A percentile compares a stretch with the other conserved stretches of the same genome.
Evolutionary conservation across 2,113 vertebrate genomes (phyloP).

Genomic region (Periophthalmodon schlosseri): DNA sequence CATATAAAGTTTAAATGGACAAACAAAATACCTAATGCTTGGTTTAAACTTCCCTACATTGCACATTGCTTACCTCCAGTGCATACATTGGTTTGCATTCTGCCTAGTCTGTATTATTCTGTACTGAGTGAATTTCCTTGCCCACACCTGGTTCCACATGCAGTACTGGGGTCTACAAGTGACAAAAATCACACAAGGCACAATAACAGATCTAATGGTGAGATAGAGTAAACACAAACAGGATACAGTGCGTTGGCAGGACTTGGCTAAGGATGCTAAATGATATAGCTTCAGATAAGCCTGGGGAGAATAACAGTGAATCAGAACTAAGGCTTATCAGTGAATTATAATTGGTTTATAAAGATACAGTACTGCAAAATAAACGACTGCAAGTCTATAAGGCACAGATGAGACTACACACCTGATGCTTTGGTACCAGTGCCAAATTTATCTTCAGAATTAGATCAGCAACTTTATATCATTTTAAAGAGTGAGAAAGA

Average conservation of each 20-base stretch:
- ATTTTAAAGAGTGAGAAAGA: not conserved
- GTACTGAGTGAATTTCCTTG: not conserved
- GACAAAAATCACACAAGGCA: not conserved
- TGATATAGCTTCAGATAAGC: not conserved
- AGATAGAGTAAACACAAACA: not conserved
- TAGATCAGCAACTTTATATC: not conserved
- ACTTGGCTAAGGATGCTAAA: not conserved
- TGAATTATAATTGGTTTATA: not conserved
- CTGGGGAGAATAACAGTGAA: not conserved
- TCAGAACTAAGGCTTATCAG: not conserved
- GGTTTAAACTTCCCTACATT: no score
- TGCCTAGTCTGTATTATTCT: not conserved
- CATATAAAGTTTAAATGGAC: no score
- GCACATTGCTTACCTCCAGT: not conserved
- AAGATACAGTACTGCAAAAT: not conserved
- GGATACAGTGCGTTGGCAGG: not conserved
- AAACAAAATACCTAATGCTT: no score
- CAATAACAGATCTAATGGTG: not conserved
- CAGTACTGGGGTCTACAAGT: not conserved
- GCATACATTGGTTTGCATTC: no score
- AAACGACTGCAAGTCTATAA: not conserved
- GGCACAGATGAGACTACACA: not conserved
- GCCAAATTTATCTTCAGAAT: not conserved
- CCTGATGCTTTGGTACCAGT: not conserved
- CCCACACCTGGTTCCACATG: no score